Conservation (phyloP, 2,888 invertebrate species). For the Helleia helle region DNA sequence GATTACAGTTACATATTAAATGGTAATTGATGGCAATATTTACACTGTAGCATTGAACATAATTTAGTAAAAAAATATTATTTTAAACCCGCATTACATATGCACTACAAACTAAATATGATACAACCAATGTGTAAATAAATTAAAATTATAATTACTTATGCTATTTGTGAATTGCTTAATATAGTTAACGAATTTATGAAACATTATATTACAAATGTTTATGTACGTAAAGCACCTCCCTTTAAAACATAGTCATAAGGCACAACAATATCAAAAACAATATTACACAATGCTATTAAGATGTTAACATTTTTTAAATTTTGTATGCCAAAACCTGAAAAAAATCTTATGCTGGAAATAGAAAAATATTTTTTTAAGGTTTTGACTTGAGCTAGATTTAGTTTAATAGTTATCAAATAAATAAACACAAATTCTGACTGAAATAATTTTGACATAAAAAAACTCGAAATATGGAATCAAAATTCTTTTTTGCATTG, state of each 20-base stretch:
- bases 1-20: slow-evolving; percentile 49
- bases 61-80: slow-evolving; percentile 47
- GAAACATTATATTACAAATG: slow-evolving; percentile 1
- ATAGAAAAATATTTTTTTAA: too few species aligned
- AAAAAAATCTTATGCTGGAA: too few species aligned
- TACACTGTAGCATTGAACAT: slow-evolving; percentile 56
- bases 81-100: slow-evolving; percentile 58
- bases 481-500: not conserved
- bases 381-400: too few species aligned
- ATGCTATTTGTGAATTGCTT: not conserved
- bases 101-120: slow-evolving; percentile 36
- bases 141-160: slow-evolving; percentile 26
- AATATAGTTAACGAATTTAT: not conserved
- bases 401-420: too few species aligned
- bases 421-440: too few species aligned
- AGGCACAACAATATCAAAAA: slow-evolving; percentile 18
- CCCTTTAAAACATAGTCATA: slow-evolving; percentile 3
- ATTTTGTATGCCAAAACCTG: too few species aligned
- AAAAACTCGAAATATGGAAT: not conserved
- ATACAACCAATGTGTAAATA: slow-evolving; percentile 52
- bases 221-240: slow-evolving; percentile 9
- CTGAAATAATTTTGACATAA: too few species aligned
- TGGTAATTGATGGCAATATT: slow-evolving; percentile 63
- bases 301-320: not conserved
- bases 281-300: slow-evolving; percentile 1